These are phyloP conservation scores for Antigone vipio DNA, from an alignment of 2,113 vertebrate species.

Conservation along the genomic window DNA sequence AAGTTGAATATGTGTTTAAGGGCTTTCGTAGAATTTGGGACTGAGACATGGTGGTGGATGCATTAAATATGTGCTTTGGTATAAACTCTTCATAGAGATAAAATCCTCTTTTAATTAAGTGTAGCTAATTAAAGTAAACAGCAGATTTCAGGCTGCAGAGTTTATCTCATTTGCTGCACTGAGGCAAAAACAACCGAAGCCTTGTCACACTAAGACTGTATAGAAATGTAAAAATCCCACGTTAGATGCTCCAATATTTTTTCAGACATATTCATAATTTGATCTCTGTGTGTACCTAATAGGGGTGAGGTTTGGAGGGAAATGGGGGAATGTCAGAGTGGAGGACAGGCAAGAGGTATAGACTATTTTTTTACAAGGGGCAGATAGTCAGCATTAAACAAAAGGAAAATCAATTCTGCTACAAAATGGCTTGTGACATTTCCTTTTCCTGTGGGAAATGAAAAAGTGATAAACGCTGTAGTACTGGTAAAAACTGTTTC, in stretches of 20 bases:
- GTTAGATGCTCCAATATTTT: not conserved
- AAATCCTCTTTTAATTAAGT: not conserved
- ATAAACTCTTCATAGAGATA: not conserved
- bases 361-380: not conserved
- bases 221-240: not conserved
- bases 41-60: not conserved
- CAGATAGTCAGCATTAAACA: not conserved
- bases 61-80: not conserved
- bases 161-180: not conserved
- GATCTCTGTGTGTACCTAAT: not conserved
- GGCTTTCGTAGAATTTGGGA: not conserved
- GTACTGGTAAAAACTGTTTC: not conserved
- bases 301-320: not conserved
- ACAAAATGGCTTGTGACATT: not conserved
- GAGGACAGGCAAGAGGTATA: not conserved
- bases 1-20: not conserved
- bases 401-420: not conserved
- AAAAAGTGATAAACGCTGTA: not conserved
- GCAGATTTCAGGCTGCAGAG: not conserved
- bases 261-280: not conserved
- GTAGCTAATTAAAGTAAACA: slow-evolving; percentile 7
- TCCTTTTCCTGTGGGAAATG: slow-evolving; percentile 1
- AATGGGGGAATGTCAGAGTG: not conserved
- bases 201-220: not conserved
- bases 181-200: not conserved